phyloP scores from a whole-genome alignment of 2,888 invertebrate genomes.

The Drosophila planitibia region DNA sequence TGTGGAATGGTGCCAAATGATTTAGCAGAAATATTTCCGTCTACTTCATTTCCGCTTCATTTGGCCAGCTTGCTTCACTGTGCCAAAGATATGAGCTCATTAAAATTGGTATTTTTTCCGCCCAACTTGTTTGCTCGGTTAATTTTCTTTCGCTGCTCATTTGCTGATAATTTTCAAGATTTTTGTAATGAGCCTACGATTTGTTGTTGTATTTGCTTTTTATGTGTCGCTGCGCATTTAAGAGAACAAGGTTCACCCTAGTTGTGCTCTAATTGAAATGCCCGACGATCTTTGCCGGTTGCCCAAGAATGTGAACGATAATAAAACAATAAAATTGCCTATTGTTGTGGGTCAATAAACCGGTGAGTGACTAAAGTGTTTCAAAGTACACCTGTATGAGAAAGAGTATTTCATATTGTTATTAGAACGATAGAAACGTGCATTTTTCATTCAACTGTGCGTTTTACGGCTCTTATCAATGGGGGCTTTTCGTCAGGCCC shows the following conservation, averaged over 20 bases:
- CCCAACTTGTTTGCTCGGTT: conserved; percentile 2
- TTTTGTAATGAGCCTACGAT: conserved; percentile 34
- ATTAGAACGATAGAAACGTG: conserved; percentile 23
- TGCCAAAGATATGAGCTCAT: conserved; percentile 30
- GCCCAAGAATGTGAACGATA: not conserved
- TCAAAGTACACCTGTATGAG: not conserved
- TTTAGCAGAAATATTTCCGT: not conserved
- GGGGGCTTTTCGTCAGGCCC: conserved; percentile 11
- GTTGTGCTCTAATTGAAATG: conserved; percentile 34
- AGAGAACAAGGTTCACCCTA: conserved; percentile 2
- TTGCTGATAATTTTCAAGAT: conserved; percentile 61
- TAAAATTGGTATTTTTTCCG: conserved; percentile 12
- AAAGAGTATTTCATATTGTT: not conserved
- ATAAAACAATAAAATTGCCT: not conserved
- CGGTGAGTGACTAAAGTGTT: not conserved
- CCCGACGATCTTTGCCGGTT: not conserved
- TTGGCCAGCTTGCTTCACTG: conserved; percentile 15
- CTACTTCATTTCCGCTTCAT: not conserved
- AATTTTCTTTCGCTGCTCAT: conserved; percentile 3
- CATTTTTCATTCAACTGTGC: not conserved
- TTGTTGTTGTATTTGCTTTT: not conserved
- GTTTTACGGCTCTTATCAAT: conserved; percentile 19
- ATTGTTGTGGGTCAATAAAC: conserved; percentile 19
- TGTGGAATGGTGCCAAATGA: not conserved
- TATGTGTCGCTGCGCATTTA: not conserved